A percentile compares a stretch with the other conserved stretches of the same genome.
phyloP scores from a whole-genome alignment of 2,888 invertebrate genomes.

The Loripinus fragilis region DNA sequence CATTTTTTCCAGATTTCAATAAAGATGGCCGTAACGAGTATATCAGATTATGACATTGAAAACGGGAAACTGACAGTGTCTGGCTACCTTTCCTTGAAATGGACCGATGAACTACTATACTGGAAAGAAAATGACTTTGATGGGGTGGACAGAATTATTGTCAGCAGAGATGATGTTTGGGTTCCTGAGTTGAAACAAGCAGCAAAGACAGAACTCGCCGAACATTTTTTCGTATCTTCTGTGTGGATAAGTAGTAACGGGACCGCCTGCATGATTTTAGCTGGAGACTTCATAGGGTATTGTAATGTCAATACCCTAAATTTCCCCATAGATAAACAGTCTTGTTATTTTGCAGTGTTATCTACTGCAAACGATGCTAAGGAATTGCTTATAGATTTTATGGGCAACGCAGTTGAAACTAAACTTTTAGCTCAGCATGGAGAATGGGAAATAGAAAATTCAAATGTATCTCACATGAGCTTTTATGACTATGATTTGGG shows the following conservation, averaged over 20 bases:
- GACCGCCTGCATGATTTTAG: background rate
- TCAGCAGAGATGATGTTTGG: background rate
- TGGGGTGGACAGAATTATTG: background rate
- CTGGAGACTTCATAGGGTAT: conserved; percentile 3
- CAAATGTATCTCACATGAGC: background rate
- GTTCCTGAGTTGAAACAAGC: background rate
- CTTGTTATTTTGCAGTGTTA: background rate
- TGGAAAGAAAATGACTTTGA: background rate
- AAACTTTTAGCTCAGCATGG: background rate
- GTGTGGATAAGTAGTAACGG: background rate
- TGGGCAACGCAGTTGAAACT: background rate
- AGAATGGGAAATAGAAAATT: background rate
- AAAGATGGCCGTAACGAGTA: background rate
- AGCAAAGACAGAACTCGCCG: background rate
- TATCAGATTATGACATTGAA: background rate
- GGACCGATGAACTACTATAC: background rate
- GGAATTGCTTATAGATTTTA: background rate
- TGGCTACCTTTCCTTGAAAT: background rate
- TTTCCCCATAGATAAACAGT: background rate
- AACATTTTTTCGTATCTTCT: background rate
- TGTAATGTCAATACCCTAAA: background rate
- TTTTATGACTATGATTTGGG: background rate
- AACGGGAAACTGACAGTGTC: background rate
- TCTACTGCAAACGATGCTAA: background rate
- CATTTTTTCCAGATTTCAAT: background rate